Evolutionary conservation across 2,888 invertebrate species (phyloP), one percentile per base, ranked within the genome.

Genomic region (Lamproptera curius): DNA sequence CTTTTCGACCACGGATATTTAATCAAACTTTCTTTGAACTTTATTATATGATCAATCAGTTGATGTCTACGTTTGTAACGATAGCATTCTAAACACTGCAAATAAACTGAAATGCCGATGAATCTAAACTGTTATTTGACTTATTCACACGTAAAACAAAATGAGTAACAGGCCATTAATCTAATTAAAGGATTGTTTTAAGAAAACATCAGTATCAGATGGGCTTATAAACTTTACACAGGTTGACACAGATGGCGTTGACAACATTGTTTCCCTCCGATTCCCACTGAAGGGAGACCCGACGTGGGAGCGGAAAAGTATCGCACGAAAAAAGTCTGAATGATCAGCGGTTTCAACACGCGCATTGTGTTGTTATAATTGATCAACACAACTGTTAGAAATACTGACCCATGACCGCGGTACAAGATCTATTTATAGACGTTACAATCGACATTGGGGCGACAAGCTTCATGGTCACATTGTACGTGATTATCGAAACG

Each of bases 251-350:
- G 52, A 46, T 47, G 38, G 31, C 39, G 44, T 42, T 33, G 57
- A 74, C 71, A 70, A 71, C 74, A 76, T 76, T 78, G 76, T 79
- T 67, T 63, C 56, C 58, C 64, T 65, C 73, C 68, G 72, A 73
- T 72, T 73, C 65, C 70, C 72, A 76, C 80, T 68, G 77, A 61
- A 75, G 79, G 76, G 80, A 80, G n/a, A 80, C 76, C 69, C 56
- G 65, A 59, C 71, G 79, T 81, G 81, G 68, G 80, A 80, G 78
- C 66, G 50, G 37, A 60, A 57, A 58, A 55, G 59, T 62, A 73
- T 73, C 66, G 64, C 70, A 67, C 62, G 67, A 69, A 78, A 80
- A 76, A 81, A 79, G 71, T 76, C 77, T 62, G 74, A 73, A 67
- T 65, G 65, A 70, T 66, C 67, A 41, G 31, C 23, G 31, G 42